These are phyloP conservation scores for Pterois miles DNA, from an alignment of 2,797 vertebrate genomes.

Conservation along the genomic window DNA sequence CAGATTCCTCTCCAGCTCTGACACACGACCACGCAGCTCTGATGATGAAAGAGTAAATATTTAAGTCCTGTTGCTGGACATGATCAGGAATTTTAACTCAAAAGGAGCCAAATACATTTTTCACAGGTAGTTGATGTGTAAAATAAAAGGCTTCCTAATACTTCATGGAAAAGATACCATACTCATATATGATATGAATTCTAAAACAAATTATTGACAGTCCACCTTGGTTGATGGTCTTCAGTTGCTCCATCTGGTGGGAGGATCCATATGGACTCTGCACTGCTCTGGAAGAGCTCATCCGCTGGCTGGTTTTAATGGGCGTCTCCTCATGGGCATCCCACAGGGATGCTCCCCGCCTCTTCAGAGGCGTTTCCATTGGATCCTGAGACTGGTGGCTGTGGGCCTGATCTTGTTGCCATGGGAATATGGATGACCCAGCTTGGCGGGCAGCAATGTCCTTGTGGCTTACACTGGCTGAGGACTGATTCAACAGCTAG, in stretches of 20 bases:
- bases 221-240: conserved; percentile 90
- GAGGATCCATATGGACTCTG: conserved; percentile 69
- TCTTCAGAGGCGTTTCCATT: conserved; percentile 85
- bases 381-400: conserved; percentile 67
- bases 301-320: conserved; percentile 66
- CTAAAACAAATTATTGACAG: background rate
- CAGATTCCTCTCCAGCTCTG: conserved; percentile 87
- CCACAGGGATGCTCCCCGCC: conserved; percentile 78
- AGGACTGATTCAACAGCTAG: conserved; percentile 83
- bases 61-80: background rate
- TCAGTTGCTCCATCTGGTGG: conserved; percentile 85
- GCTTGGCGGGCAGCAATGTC: conserved; percentile 91
- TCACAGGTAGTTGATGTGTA: background rate
- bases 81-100: background rate
- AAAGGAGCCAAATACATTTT: background rate
- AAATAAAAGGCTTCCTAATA: background rate
- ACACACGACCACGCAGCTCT: conserved; percentile 73
- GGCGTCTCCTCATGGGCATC: conserved; percentile 83
- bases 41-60: conserved; percentile 13
- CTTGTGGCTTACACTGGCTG: conserved; percentile 86
- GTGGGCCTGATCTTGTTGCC: conserved; percentile 88
- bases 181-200: background rate
- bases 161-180: background rate
- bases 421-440: conserved; percentile 93
- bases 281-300: conserved; percentile 63